Evolutionary conservation across 2,888 invertebrate genomes (phyloP).

Genomic region (Monopis laevigella): DNA sequence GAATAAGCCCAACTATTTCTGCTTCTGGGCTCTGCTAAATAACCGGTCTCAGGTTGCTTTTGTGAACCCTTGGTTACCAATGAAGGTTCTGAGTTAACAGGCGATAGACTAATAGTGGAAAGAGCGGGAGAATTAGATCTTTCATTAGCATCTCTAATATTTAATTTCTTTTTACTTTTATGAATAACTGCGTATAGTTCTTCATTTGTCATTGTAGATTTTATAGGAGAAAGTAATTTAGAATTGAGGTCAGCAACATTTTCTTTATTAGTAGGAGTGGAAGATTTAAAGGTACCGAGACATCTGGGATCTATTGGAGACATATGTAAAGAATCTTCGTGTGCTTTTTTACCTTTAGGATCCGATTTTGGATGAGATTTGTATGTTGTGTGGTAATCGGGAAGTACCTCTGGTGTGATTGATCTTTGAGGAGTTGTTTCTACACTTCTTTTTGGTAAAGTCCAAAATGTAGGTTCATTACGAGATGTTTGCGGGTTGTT

Average conservation of each 20-base stretch:
- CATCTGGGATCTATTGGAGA: slow-evolving; percentile 75
- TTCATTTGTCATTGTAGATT: slow-evolving; percentile 81
- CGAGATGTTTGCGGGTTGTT: slow-evolving; percentile 23
- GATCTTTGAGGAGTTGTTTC: slow-evolving; percentile 4
- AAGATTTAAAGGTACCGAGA: slow-evolving; percentile 70
- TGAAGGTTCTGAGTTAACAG: slow-evolving; percentile 58
- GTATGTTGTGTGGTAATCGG: background rate
- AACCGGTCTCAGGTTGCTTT: slow-evolving; percentile 70
- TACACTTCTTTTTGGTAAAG: slow-evolving; percentile 54
- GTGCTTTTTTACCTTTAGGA: background rate
- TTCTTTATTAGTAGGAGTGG: slow-evolving; percentile 71
- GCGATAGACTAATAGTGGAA: slow-evolving; percentile 54
- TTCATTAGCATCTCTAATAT: slow-evolving; percentile 68
- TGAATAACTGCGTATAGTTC: slow-evolving; percentile 81
- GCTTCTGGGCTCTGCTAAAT: slow-evolving; percentile 62
- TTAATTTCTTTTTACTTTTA: slow-evolving; percentile 78
- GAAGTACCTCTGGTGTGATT: slow-evolving; percentile 1
- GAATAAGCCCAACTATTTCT: slow-evolving; percentile 74
- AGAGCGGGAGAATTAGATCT: slow-evolving; percentile 56
- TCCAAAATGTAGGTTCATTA: slow-evolving; percentile 66
- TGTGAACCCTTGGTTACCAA: slow-evolving; percentile 48
- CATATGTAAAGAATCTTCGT: slow-evolving; percentile 62
- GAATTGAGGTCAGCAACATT: slow-evolving; percentile 57
- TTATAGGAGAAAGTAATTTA: slow-evolving; percentile 71
- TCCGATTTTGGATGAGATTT: background rate